Conservation (phyloP, 2,797 vertebrate species). For the Sylvia borin region DNA sequence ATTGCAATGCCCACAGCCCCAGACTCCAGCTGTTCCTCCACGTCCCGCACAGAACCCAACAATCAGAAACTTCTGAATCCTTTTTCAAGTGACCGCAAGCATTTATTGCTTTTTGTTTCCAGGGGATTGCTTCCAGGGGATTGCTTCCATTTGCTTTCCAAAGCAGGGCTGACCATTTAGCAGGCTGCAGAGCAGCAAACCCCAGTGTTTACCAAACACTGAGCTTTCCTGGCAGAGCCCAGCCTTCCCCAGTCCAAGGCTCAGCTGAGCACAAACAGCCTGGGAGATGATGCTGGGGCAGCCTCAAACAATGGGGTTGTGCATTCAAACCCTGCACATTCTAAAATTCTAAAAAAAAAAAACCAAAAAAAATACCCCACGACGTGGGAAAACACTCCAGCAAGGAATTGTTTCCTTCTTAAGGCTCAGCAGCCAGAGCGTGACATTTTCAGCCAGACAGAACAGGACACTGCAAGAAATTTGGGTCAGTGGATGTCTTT, state of each 20-base stretch:
- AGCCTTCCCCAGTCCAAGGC: neutral
- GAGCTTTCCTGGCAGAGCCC: conserved; percentile 23
- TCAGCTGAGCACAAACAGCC: neutral
- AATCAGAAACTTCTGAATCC: neutral
- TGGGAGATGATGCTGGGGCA: neutral
- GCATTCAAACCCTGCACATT: neutral
- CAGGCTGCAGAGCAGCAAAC: conserved; percentile 6
- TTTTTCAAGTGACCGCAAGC: conserved; percentile 27
- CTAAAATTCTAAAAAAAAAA: neutral
- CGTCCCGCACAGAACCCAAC: neutral
- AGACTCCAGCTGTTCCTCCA: neutral
- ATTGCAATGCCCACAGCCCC: neutral
- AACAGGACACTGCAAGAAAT: neutral
- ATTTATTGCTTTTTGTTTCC: conserved; percentile 32
- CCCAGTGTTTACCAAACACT: conserved; percentile 41
- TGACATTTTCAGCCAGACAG: neutral
- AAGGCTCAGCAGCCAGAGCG: neutral
- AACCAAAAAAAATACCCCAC: neutral
- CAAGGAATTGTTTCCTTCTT: neutral
- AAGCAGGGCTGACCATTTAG: conserved; percentile 31
- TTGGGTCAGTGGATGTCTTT: conserved; percentile 33
- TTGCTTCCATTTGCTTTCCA: conserved; percentile 4
- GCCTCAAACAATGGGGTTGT: neutral
- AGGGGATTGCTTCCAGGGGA: neutral
- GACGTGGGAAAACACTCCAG: neutral